Evolutionary conservation across 2,113 vertebrate genomes (phyloP).

Genomic region (Tricholaema leucomelas): DNA sequence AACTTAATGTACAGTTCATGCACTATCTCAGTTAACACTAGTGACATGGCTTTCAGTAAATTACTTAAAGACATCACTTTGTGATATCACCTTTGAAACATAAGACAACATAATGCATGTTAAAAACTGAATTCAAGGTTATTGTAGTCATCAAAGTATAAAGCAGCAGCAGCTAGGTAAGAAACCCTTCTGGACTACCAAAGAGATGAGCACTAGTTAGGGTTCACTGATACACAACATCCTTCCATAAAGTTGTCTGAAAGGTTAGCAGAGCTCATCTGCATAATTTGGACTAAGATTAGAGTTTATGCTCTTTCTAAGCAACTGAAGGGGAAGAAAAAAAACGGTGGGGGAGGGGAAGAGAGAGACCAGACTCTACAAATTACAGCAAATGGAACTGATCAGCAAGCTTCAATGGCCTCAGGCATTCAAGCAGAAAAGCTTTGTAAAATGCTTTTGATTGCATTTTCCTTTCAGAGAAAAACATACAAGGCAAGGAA

Average conservation of each 20-base stretch:
- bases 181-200: neutral
- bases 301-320: neutral
- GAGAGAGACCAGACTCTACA: neutral
- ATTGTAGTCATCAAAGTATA: neutral
- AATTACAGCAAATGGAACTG: neutral
- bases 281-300: neutral
- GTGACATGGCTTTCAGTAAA: neutral
- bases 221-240: neutral
- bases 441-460: neutral
- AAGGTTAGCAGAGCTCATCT: neutral
- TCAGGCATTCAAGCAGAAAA: neutral
- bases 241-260: neutral
- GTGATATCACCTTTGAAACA: neutral
- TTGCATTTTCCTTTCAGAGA: neutral
- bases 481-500: neutral
- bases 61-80: neutral
- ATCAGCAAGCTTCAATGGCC: neutral
- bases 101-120: neutral
- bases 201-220: neutral
- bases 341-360: fast-evolving
- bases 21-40: neutral
- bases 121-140: neutral
- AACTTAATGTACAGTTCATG: neutral
- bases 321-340: fast-evolving
- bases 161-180: neutral